Base-by-base conservation (phyloP, 2,797 vertebrate genomes). In the Melopsittacus undulatus region DNA sequence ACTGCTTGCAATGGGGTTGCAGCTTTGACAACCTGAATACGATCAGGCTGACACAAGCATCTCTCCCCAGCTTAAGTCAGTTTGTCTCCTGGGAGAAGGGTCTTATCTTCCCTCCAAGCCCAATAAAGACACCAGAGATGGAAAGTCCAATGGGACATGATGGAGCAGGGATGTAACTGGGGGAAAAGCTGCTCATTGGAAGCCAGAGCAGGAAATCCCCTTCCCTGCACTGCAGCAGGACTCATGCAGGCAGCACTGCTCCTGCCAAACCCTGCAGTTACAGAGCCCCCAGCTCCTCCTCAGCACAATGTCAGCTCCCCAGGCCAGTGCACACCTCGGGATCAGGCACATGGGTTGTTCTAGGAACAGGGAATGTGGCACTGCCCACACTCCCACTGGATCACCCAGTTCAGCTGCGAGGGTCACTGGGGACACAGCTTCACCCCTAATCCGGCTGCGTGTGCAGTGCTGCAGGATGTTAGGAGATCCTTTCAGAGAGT, bases 241-340 rank as follows among this genome's bases (percentile, higher is more conserved):
- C 32, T 8, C 42, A 3, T 4, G 51, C 43, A 1, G 22, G n/a
- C 59, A 74, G 68, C 61, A 2, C 76, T n/a, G 52, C 38, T 26
- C 26, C 32, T 11, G 3, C 52, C 46, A 26, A 19, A 17, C 9
- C 7, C 1, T 30, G 24, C 1, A 4, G n/a, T 10, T 17, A 19
- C 2, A 1, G 30, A 82, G 24, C 40, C 29, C n/a, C 54, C 34
- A 2, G 10, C 34, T 14, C 40, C 42, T 42, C 62, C 42, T 19
- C 1, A 2, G 61, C 30, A 13, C 2, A 1, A 13, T 2, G 0
- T 2, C 54, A 36, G 6, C 29, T 22, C 19, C 74, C 70, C 38
- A 8, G 69, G 27, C 7, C 7, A 18, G 43, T 0, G 12, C 27
- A 8, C 5, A 5, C 30, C 69, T 10, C 5, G 52, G 54, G 51